A percentile compares a stretch with the other conserved stretches of the same genome.
Evolutionary conservation across 1,140 invertebrate species (phyloP).

Genomic region (Drosophila bipectinata): DNA sequence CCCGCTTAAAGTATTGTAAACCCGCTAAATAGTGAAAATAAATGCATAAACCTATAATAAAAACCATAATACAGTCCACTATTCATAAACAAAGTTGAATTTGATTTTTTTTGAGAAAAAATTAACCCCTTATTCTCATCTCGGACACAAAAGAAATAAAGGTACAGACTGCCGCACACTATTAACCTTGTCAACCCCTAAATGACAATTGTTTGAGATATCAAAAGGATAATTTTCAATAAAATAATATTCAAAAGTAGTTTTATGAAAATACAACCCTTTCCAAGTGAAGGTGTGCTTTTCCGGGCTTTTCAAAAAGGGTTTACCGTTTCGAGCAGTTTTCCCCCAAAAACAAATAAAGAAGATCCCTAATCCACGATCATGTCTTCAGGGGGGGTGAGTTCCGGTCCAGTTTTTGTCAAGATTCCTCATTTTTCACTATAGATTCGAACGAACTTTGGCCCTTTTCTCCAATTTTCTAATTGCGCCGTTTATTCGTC

Average conservation of each 20-base stretch:
- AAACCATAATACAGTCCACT: too few relatives aligned
- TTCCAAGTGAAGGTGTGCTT: conserved; percentile 16
- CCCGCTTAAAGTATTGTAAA: too few relatives aligned
- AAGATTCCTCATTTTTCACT: conserved; percentile 44
- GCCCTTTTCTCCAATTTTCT: conserved; percentile 42
- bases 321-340: conserved; percentile 15
- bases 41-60: too few relatives aligned
- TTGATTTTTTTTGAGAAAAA: conserved; percentile 48
- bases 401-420: conserved; percentile 28
- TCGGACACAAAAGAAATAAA: conserved; percentile 32
- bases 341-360: conserved; percentile 2
- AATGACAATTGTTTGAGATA: conserved; percentile 32
- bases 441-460: conserved; percentile 52
- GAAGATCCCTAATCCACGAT: conserved; percentile 29
- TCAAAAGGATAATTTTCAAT: conserved; percentile 50
- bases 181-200: conserved; percentile 47
- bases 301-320: conserved; percentile 11
- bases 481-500: conserved; percentile 51
- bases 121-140: conserved; percentile 32
- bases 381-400: conserved; percentile 33
- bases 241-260: conserved; percentile 35
- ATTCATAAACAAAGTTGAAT: too few relatives aligned
- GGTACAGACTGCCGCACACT: conserved; percentile 29
- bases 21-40: too few relatives aligned
- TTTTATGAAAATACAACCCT: conserved; percentile 3